These are phyloP conservation scores for Drosophila equinoxialis DNA, from an alignment of 1,140 invertebrate genomes.

Conservation along the genomic window DNA sequence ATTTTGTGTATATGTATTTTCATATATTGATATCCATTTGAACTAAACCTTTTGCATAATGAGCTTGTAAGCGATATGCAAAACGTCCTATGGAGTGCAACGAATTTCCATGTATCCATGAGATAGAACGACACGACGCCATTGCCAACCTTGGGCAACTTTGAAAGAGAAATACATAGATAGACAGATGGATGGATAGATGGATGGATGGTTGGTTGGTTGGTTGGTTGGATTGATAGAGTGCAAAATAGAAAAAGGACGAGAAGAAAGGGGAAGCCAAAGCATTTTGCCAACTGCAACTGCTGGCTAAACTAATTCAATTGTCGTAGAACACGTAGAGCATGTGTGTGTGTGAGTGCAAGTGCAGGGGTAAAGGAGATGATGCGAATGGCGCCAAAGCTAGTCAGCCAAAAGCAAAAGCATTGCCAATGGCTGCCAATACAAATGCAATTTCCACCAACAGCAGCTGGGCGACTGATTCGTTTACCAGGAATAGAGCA, in stretches of 20 bases:
- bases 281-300: conserved; percentile 47
- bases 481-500: conserved; percentile 55
- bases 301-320: conserved; percentile 74
- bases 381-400: conserved; percentile 23
- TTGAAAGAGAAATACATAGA: neutral
- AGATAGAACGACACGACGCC: neutral
- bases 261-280: neutral
- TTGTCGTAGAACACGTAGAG: conserved; percentile 60
- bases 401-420: conserved; percentile 54
- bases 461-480: conserved; percentile 77
- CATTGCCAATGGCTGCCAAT: conserved; percentile 75
- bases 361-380: neutral
- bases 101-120: conserved; percentile 2
- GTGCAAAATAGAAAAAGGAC: neutral
- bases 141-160: conserved; percentile 5
- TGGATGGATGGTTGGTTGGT: neutral
- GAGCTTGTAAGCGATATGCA: conserved; percentile 56
- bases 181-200: neutral
- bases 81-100: conserved; percentile 25
- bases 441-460: conserved; percentile 78
- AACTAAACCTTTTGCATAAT: conserved; percentile 37
- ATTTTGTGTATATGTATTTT: conserved; percentile 15
- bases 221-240: neutral
- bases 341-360: conserved; percentile 27
- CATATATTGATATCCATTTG: conserved; percentile 1